Base-by-base conservation (phyloP, 2,797 vertebrate genomes). In the Takifugu rubripes region DNA sequence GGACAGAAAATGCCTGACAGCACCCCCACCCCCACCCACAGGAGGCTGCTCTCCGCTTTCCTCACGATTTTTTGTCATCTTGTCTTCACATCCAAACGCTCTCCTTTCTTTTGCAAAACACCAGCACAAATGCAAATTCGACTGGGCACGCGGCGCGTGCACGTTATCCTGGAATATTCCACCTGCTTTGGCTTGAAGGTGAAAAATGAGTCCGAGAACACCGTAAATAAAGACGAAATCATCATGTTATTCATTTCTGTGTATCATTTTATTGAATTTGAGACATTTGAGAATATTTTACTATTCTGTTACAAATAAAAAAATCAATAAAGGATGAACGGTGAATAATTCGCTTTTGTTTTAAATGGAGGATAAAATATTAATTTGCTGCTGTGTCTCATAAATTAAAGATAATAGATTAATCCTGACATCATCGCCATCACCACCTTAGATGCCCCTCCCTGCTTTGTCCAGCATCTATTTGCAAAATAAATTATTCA, bases 131-230 rank as follows among this genome's bases (percentile, higher is more conserved):
- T 79, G 70, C 76, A 79, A 75, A 82, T 75, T 25, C 46, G 5
- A 3, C 3, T 24, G 17, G 9, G 46, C 17, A 3, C 31, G 24
- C 17, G 21, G 3, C 4, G 24, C 9, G 46, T 48, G 21, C 46
- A 48, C 46, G 46, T 2, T 43, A 46, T 5, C 31, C 58, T 73
- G 31, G 73, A 84, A 84, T 57, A 79, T 83, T 83, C 81, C 81
- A 75, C 72, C 56, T 47, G 60, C 36, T 63, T 25, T 66, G 63
- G 48, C 42, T 54, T 15, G 29, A 66, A 31, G 81, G 58, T 50
- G 52, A 21, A 53, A 55, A 12, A 36, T 36, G 0, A 24, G 52
- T 10, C 40, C 21, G 31, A 6, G 26, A 5, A 12, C 2, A 29
- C 27, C 8, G 6, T 24, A 21, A 17, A 31, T 9, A 12, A 40